Percentiles rank a stretch among this genome's conserved stretches.
phyloP scores from a whole-genome alignment of 2,888 invertebrate species.

The Adela reaumurella region DNA sequence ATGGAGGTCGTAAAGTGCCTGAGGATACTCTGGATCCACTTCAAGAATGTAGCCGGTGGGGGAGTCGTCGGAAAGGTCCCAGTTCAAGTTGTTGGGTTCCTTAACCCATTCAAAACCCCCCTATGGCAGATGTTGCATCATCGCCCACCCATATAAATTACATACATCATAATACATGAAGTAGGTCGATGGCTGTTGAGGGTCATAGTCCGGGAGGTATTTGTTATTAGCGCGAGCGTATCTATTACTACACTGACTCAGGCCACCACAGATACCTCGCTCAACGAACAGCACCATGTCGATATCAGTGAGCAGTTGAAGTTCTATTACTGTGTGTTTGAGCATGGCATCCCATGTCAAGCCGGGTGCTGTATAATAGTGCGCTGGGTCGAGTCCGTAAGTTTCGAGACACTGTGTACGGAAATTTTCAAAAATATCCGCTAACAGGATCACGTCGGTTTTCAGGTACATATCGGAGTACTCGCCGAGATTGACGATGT shows the following conservation, averaged over 20 bases:
- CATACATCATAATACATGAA: constrained; percentile 19
- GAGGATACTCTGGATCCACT: constrained; percentile 13
- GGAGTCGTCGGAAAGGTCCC: constrained; percentile 8
- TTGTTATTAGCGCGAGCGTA: constrained; percentile 14
- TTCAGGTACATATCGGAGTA: constrained; percentile 16
- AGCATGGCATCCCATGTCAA: constrained; percentile 12
- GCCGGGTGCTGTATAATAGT: constrained; percentile 10
- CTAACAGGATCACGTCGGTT: constrained; percentile 13
- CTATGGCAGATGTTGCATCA: constrained; percentile 13
- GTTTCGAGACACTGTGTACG: constrained; percentile 10
- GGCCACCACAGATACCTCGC: constrained; percentile 15
- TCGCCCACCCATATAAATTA: constrained; percentile 19
- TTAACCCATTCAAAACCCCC: constrained; percentile 15
- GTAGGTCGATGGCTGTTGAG: constrained; percentile 9
- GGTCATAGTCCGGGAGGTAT: constrained; percentile 14
- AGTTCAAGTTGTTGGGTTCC: constrained; percentile 8
- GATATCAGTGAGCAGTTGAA: constrained; percentile 14
- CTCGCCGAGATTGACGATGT: constrained; percentile 12
- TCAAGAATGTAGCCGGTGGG: constrained; percentile 15
- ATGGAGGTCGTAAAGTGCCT: constrained; percentile 9
- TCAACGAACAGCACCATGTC: constrained; percentile 14
- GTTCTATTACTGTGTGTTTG: constrained; percentile 8
- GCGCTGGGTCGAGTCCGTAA: constrained; percentile 15
- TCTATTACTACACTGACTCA: constrained; percentile 13
- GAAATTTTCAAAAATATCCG: constrained; percentile 18